These are phyloP conservation scores for Drosophila asahinai DNA, from an alignment of 1,140 invertebrate species.

Conservation along the genomic window DNA sequence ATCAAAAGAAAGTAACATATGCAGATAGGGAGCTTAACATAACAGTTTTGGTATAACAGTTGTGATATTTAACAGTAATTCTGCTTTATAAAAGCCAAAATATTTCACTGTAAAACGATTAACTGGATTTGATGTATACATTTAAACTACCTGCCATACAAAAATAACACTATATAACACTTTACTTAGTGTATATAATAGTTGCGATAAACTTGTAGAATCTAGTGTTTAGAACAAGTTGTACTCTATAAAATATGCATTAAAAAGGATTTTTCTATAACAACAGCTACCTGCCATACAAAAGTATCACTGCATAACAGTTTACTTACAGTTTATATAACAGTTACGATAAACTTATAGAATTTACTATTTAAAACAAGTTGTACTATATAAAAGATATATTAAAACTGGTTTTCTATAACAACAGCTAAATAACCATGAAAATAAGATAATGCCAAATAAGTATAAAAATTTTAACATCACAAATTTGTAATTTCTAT, in stretches of 20 bases:
- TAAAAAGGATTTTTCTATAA: background rate
- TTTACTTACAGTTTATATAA: too few relatives aligned
- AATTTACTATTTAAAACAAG: background rate
- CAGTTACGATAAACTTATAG: background rate
- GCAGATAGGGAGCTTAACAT: background rate
- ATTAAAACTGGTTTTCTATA: background rate
- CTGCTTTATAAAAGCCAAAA: too few relatives aligned
- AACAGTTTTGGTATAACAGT: background rate
- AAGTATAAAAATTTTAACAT: background rate
- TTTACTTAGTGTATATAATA: background rate
- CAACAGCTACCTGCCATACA: too few relatives aligned
- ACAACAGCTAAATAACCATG: too few relatives aligned
- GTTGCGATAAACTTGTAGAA: background rate
- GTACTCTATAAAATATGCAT: background rate
- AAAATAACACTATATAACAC: background rate
- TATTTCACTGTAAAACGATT: too few relatives aligned
- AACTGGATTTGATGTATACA: too few relatives aligned
- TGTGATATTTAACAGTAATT: background rate
- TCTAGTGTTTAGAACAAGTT: background rate
- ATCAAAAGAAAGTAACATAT: background rate
- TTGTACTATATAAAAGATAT: background rate
- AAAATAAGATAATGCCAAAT: too few relatives aligned
- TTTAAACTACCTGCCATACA: too few relatives aligned
- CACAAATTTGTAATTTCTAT: background rate
- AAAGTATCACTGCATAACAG: background rate